Conservation (phyloP, 1,140 invertebrate species). For the Aphelinus certus region DNA sequence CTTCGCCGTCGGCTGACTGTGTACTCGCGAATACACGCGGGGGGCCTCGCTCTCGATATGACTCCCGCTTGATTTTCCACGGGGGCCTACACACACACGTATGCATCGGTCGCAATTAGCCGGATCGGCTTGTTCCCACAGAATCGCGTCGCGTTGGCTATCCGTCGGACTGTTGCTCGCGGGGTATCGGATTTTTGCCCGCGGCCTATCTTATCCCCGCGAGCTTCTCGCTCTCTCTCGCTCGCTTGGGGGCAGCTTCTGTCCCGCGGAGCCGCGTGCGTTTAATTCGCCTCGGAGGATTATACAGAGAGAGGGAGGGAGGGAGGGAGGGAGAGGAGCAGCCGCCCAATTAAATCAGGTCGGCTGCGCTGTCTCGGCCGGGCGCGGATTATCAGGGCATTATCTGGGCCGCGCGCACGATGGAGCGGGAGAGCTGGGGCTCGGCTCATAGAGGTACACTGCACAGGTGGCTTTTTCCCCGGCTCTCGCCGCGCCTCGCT, state of each 20-base stretch:
- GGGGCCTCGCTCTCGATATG: too few relatives aligned
- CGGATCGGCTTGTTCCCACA: background rate
- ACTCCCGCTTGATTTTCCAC: too few relatives aligned
- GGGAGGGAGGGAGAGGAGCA: background rate
- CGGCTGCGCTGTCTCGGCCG: constrained; percentile 41
- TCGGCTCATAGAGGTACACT: constrained; percentile 7
- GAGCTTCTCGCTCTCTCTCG: constrained; percentile 32
- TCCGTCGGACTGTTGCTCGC: background rate
- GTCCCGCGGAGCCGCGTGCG: constrained; percentile 37
- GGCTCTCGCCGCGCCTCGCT: background rate
- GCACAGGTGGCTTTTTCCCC: constrained; percentile 25
- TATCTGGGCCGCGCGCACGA: constrained; percentile 49
- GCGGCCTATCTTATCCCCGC: constrained; percentile 22
- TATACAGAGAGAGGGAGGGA: background rate
- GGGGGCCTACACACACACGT: too few relatives aligned
- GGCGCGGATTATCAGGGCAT: constrained; percentile 57
- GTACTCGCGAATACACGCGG: too few relatives aligned
- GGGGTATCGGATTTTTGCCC: background rate
- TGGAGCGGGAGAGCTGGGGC: background rate
- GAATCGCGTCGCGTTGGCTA: background rate
- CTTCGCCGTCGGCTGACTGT: too few relatives aligned
- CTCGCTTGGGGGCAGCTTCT: constrained; percentile 32
- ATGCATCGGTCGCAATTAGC: too few relatives aligned
- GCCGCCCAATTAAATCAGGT: constrained; percentile 62
- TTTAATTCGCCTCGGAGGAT: constrained; percentile 37